Evolutionary conservation across 2,888 invertebrate species (phyloP), one percentile per base, ranked within the genome.

Genomic region (Azorinus chamasolen): DNA sequence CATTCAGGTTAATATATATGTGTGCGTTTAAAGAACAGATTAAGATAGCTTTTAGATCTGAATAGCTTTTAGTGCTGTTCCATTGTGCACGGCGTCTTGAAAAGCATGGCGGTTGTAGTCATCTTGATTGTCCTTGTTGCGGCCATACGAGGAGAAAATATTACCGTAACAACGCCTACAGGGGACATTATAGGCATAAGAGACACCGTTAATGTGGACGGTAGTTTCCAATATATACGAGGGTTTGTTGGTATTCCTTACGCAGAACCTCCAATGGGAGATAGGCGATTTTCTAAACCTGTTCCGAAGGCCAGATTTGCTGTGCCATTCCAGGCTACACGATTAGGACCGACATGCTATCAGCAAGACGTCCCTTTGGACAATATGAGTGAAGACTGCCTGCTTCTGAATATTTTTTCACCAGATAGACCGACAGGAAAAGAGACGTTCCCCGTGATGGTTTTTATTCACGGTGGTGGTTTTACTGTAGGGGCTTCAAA

Each of bases 391-490:
- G 79, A 79, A 37, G 75, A 79, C 41, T 79, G 79, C 37, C 39
- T 79, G 20, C 54, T 59, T 27, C 61, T 79, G 25, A 72, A 71
- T 53, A 62, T 79, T 24, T 68, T 63, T 37, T 43, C 58, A 0
- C 79, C 75, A 22, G 16, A 22, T 4, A 48, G 14, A 46, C 12
- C 16, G 10, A 43, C 41, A 1, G 20, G 14, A 10, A 22, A 25
- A 3, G 43, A 53, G n/a, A 58, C 32, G 6, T 43, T 58, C 0
- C 39, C 79, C 1, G 75, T 79, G 2, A 79, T 79, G 79, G 54
- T 79, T 12, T 79, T 68, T 68, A 63, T 79, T 14, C 68, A 79
- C 41, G 79, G 79, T 14, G 79, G 79, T 12, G 71, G 71, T 16
- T 72, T 79, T 45, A 14, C 65, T 12, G 18, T 37, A 12, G 79